Evolutionary conservation across 2,888 invertebrate genomes (phyloP), one percentile per base, ranked within the genome.

Genomic region (Deilephila porcellus): DNA sequence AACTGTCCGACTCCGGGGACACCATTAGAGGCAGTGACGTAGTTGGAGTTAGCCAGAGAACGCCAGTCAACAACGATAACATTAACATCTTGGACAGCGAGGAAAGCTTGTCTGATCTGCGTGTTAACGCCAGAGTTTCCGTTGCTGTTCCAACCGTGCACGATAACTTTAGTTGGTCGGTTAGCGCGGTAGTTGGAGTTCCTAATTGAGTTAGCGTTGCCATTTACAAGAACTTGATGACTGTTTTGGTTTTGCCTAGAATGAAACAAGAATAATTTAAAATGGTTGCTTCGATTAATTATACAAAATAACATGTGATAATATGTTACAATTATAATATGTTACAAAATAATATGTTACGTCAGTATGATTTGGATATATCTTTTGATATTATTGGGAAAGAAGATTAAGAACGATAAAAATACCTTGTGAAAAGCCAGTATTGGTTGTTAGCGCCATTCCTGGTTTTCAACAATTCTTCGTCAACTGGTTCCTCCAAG

Each of bases 41-140:
- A 80, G 34, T 72, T 71, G 5, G 70, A 32, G 34, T 75, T 79
- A 1, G 89, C 86, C 0, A 83, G 76, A 0, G 25, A 62, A 4
- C 83, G 77, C 90, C 90, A 90, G 73, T 90, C 88, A 0, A 90
- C 76, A 0, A 88, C 87, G 52, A 90, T 88, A 20, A 90, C 86
- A 72, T 89, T 90, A 59, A 78, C 77, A 71, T 89, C 86, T 32
- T 71, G 73, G 1, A 75, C 78, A 0, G 79, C 82, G 4, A 90
- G 81, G 70, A 85, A 86, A 0, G 89, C 87, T 4, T 79, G 73
- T 37, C 81, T 86, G 71, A 88, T 79, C 70, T 80, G 63, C 3
- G 74, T 77, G 70, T 87, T 88, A 7, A 86, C 64, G 1, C 71
- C 60, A 4, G 83, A 81, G 71, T 78, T 78, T 1, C 84, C 85